Base-by-base conservation (phyloP, 2,888 invertebrate genomes). In the Sesamia inferens region DNA sequence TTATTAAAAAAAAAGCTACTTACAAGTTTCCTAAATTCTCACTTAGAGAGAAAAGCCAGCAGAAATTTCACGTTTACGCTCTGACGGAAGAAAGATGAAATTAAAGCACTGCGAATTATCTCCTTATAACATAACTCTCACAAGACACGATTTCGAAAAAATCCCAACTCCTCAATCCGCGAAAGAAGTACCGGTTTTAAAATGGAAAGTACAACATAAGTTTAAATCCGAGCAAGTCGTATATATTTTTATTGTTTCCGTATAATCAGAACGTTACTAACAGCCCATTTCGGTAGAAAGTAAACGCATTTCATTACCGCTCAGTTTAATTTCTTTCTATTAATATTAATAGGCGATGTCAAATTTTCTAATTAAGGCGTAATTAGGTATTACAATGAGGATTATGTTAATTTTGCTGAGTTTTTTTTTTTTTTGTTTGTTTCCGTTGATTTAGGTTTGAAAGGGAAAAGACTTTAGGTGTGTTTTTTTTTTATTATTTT, bases 181-280 rank as follows among this genome's bases (percentile, higher is more conserved):
- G 24, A 68, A 59, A 47, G 19, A 67, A 78, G 10, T n/a, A 65
- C 82, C 66, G 68, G 82, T 81, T 85, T 85, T 82, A 87, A 89
- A 90, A 90, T 86, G 85, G 90, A 90, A 90, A 90, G 90, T 90
- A 83, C 74, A 83, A 74, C 72, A 68, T 72, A 83, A 82, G 80
- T 77, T 70, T 79, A 72, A 76, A 84, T 78, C 75, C 78, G 74
- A 84, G 68, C 82, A 42, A 71, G 58, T 74, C 68, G 83, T 84
- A 88, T 89, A 86, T 89, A 87, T 81, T 90, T 91, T 91, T 90
- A 91, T 91, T 89, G 90, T 91, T 89, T 88, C 84, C 81, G 47
- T 88, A 86, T 80, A 93, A 93, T 92, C 90, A 92, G 93, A 89
- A 89, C 92, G 92, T 86, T 86, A 92, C 93, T 92, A 93, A 93